A percentile compares a stretch with the other conserved stretches of the same genome.
phyloP scores from a whole-genome alignment of 53 echinoderm and acorn worm genomes.

The Holothuria leucospilota region DNA sequence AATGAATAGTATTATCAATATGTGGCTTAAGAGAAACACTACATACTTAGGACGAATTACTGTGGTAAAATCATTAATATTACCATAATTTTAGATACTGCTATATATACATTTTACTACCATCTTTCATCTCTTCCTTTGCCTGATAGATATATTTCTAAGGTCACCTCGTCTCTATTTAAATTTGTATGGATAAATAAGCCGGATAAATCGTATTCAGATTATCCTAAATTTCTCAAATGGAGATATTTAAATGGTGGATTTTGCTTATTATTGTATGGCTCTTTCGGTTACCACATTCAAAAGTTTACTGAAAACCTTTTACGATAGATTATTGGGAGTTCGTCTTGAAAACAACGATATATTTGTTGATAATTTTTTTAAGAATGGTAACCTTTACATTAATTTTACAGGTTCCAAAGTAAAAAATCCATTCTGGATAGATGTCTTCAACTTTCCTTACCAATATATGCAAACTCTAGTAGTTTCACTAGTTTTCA shows the following conservation, averaged over 20 bases:
- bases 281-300: not conserved
- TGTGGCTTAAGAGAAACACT: not conserved
- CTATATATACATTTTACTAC: no score
- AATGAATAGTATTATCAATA: not conserved
- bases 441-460: not conserved
- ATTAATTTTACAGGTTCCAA: not conserved
- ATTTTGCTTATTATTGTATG: not conserved
- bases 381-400: not conserved
- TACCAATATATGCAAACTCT: no score
- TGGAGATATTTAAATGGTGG: not conserved
- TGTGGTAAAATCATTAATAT: not conserved
- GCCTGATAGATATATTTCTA: no score
- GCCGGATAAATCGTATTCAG: no score
- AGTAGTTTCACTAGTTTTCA: no score
- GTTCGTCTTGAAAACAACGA: not conserved
- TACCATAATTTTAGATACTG: not conserved
- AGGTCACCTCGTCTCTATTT: no score
- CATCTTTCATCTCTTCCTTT: no score
- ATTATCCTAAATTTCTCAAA: no score
- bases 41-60: not conserved
- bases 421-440: not conserved
- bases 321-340: not conserved
- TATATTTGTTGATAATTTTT: not conserved
- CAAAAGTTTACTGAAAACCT: not conserved
- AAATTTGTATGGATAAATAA: no score